Evolutionary conservation across 1,140 invertebrate species (phyloP).

Genomic region (Drosophila lowei): DNA sequence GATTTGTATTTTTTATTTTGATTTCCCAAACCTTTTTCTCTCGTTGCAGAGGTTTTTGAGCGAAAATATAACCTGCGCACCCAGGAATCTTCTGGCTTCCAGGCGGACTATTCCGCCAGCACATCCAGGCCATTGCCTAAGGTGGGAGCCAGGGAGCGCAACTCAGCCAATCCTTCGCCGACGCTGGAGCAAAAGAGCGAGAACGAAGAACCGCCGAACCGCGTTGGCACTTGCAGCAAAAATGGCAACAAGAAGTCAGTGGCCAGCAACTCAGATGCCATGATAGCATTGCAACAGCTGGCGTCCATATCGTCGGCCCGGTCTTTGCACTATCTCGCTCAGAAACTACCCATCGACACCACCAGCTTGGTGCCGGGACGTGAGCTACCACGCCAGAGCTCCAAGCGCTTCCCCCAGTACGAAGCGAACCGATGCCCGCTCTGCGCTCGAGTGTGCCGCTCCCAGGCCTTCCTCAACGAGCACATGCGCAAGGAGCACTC

Average conservation of each 20-base stretch:
- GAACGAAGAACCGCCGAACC: conserved; percentile 54
- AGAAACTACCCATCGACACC: conserved; percentile 63
- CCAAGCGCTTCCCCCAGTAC: conserved; percentile 61
- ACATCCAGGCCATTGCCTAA: conserved; percentile 33
- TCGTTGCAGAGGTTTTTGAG: conserved; percentile 50
- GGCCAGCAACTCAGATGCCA: conserved; percentile 57
- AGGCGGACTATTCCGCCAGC: conserved; percentile 32
- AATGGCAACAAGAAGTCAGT: conserved; percentile 44
- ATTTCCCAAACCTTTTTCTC: conserved; percentile 46
- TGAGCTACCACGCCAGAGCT: conserved; percentile 60
- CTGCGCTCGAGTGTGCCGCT: conserved; percentile 73
- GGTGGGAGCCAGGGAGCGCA: conserved; percentile 5
- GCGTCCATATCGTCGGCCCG: conserved; percentile 78
- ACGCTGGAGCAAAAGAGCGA: conserved; percentile 44
- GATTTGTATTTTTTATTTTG: conserved; percentile 67
- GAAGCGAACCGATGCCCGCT: conserved; percentile 81
- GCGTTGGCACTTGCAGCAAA: conserved; percentile 8
- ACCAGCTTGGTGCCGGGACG: conserved; percentile 56
- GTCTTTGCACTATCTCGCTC: conserved; percentile 69
- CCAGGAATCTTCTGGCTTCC: conserved; percentile 16
- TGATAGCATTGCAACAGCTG: conserved; percentile 76
- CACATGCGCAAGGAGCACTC: conserved; percentile 82
- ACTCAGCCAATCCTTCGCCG: not conserved
- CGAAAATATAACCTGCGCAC: conserved; percentile 56
- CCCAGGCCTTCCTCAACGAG: conserved; percentile 80